These are phyloP conservation scores for Arion vulgaris DNA, from an alignment of 1,140 invertebrate species.

Conservation along the genomic window DNA sequence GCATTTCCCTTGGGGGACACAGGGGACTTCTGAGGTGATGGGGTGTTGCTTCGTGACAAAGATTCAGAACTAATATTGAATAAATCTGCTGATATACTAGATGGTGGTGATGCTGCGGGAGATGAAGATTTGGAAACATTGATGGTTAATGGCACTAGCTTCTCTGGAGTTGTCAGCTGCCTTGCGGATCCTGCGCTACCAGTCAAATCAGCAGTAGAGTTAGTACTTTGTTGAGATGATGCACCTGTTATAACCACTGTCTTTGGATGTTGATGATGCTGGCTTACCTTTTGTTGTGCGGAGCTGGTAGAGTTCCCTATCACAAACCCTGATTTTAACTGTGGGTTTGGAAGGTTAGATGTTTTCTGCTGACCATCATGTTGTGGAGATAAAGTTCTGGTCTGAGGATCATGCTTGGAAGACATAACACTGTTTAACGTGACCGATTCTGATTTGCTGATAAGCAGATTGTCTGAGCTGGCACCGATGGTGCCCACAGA, in stretches of 20 bases:
- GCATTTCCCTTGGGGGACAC: constrained; percentile 18
- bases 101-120: neutral
- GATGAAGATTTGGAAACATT: no score
- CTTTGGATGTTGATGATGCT: neutral
- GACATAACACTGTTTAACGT: neutral
- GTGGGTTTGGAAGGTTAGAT: neutral
- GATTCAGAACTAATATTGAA: neutral
- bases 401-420: constrained; percentile 7
- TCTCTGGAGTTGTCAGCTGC: neutral
- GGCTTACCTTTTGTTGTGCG: neutral
- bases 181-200: neutral
- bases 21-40: constrained; percentile 25
- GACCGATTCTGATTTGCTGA: neutral
- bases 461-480: neutral
- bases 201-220: neutral
- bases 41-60: constrained; percentile 5
- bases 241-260: neutral
- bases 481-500: neutral
- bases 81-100: neutral
- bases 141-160: neutral
- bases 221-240: neutral
- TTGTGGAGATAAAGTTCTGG: neutral
- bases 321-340: neutral
- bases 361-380: neutral
- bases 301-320: neutral